phyloP scores from a whole-genome alignment of 2,113 vertebrate genomes.

The Barbus barbus region DNA sequence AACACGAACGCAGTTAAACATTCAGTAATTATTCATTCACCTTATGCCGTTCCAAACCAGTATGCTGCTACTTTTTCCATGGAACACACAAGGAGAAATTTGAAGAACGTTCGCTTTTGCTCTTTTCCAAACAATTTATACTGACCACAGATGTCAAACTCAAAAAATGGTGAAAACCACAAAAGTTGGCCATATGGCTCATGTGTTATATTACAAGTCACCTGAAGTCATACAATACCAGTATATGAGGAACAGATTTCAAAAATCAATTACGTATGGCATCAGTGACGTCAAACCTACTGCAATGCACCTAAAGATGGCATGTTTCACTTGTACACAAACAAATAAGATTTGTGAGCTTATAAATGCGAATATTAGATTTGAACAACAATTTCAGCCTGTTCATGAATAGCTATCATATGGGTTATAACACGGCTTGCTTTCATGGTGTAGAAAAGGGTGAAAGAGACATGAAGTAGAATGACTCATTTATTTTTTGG shows the following conservation, averaged over 20 bases:
- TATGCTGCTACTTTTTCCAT: background rate
- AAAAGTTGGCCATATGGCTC: background rate
- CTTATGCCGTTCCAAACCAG: background rate
- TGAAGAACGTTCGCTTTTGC: background rate
- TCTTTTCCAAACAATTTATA: slow-evolving; percentile 7
- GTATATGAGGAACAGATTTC: background rate
- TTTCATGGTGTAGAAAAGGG: background rate
- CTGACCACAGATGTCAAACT: slow-evolving; percentile 22
- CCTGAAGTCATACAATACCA: slow-evolving; percentile 1
- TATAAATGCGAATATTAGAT: background rate
- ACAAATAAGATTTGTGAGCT: background rate
- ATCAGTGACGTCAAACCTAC: background rate
- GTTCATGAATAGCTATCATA: background rate
- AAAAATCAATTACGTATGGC: background rate
- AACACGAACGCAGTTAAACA: slow-evolving; percentile 1
- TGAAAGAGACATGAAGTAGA: background rate
- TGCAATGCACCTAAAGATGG: background rate
- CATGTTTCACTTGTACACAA: background rate
- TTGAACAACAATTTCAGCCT: background rate
- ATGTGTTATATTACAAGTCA: too few species aligned
- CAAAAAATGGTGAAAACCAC: background rate
- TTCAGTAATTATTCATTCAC: slow-evolving; percentile 1
- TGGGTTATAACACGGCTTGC: background rate
- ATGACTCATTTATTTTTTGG: background rate
- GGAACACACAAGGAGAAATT: slow-evolving; percentile 21